Evolutionary conservation across 2,797 vertebrate species (phyloP), one percentile per base, ranked within the genome.

Genomic region (Lateolabrax maculatus): DNA sequence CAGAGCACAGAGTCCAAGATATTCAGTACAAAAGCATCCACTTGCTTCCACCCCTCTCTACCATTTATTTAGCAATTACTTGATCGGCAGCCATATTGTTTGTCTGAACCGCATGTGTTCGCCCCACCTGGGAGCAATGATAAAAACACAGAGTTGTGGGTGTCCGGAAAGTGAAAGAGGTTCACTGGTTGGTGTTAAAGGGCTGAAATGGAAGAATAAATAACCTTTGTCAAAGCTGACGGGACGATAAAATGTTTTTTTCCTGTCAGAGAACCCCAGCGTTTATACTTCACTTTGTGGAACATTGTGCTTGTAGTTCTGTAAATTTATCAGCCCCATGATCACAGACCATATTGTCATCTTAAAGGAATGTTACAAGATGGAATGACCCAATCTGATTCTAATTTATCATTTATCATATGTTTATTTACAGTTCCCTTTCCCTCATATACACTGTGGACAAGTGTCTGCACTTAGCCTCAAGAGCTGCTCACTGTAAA

Each of bases 241-340:
- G 49, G 49, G 55, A 58, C 9, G 9, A 73, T 23, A 36, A 44
- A 23, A 8, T 34, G 67, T 49, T 39, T 36, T 61, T 53, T 75
- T 60, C 74, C 86, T 69, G 67, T 71, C 55, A 46, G 77, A 89
- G 81, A 90, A 82, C 79, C 39, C 23, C 60, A 70, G 65, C n/a
- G 27, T 60, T 70, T 48, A 37, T 49, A 37, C 27, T 72, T 79
- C 31, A 52, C 46, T 68, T 15, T 48, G 12, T 37, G 70, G 75
- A n/a, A 79, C 63, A 41, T 90, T 92, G 88, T 91, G 91, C 91
- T 91, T 91, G 41, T 82, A 62, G 65, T 81, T 79, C 34, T 69
- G 31, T 29, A 52, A 44, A 58, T 70, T 15, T n/a, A 25, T 43
- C 13, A 25, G 48, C 29, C 34, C 21, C 21, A 71, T 80, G 49